Evolutionary conservation across 2,797 vertebrate genomes (phyloP), one percentile per base, ranked within the genome.

Genomic region (Gymnothorax javanicus): DNA sequence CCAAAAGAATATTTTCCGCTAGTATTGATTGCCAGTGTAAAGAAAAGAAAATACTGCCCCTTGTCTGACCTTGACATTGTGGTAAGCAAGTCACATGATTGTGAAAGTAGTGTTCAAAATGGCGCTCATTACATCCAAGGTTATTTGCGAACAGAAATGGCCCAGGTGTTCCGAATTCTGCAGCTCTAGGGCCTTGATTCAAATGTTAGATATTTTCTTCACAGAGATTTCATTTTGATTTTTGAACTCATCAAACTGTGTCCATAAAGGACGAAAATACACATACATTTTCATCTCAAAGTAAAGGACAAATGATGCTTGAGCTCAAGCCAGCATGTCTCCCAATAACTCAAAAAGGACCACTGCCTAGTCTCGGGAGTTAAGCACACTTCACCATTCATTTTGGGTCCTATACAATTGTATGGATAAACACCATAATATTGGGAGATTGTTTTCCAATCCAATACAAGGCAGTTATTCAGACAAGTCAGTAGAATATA

Each of bases 201-300:
- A 69, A 69, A 69, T 69, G n/a, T 9, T 69, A 69, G 64, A n/a
- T 69, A 8, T 67, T n/a, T 69, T 69, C n/a, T 69, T 69, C 64
- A 25, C 64, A 67, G 23, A 67, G 25, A 5, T 20, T 67, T 69
- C 25, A 7, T 69, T 6, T 69, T 23, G 62, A 23, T 64, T 69
- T 7, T n/a, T 25, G n/a, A 25, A 69, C 64, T 69, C 25, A 5
- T n/a, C 64, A 69, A 69, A 69, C 64, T 25, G 64, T 62, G 62
- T 20, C 6, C 23, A 7, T 64, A 23, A 17, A 69, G 64, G 9
- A 25, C 7, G 9, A 69, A 69, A 69, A n/a, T 17, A 20, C 3
- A 20, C 62, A 64, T 20, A 20, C 17, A 64, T 23, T 64, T 64
- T n/a, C 64, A 69, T 25, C 7, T 69, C 23, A 69, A 77, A 52